These are phyloP conservation scores for Thereva unica DNA, from an alignment of 2,888 invertebrate genomes.

Conservation along the genomic window DNA sequence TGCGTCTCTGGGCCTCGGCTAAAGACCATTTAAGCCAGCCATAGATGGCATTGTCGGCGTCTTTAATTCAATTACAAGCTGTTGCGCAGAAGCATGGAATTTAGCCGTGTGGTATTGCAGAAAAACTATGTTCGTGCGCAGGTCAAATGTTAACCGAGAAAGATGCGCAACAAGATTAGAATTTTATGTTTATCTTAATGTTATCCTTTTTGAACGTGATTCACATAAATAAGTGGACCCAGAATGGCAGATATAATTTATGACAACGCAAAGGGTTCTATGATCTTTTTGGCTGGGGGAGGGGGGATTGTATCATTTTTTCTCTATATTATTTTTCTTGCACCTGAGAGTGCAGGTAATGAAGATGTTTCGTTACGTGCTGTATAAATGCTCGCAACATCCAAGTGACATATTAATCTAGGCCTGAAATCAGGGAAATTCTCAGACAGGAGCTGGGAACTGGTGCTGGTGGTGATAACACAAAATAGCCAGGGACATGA, in stretches of 20 bases:
- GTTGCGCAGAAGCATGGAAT: not conserved
- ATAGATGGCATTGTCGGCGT: constrained; percentile 27
- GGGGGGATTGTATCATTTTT: no score
- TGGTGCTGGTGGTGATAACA: constrained; percentile 4
- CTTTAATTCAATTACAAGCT: constrained; percentile 27
- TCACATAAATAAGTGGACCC: no score
- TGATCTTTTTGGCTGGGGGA: no score
- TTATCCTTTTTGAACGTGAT: no score
- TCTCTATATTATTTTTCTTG: no score
- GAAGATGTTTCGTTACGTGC: constrained; percentile 5
- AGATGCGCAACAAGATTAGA: constrained; percentile 1
- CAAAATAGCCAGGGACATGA: constrained; percentile 27
- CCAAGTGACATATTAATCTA: constrained; percentile 24
- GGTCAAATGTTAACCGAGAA: constrained; percentile 27
- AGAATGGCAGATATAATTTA: no score
- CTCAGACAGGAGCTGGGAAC: not conserved
- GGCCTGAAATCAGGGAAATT: constrained; percentile 19
- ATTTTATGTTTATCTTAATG: constrained; percentile 16
- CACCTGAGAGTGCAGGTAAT: not conserved
- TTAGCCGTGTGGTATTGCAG: not conserved
- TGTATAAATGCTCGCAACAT: constrained; percentile 19
- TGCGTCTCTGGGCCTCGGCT: not conserved
- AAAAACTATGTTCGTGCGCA: constrained; percentile 1
- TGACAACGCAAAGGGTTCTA: no score
- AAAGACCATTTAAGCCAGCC: constrained; percentile 11